phyloP scores from a whole-genome alignment of 2,888 invertebrate species.

The Sicus ferrugineus region DNA sequence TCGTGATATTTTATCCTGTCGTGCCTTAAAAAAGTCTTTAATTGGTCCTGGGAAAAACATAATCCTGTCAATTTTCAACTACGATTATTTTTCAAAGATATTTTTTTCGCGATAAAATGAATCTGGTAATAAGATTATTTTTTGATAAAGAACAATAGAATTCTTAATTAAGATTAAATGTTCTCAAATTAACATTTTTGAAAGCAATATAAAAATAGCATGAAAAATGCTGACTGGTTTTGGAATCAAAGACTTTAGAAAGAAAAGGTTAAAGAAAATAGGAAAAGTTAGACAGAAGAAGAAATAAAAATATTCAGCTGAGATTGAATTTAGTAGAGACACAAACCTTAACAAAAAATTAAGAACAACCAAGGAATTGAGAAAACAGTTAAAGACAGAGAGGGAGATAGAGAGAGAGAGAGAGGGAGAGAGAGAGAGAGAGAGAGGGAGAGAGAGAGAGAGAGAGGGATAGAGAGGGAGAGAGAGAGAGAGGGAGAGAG shows the following conservation, averaged over 20 bases:
- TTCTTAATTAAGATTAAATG: not conserved
- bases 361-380: not conserved
- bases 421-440: conserved; percentile 16
- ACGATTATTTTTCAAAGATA: no score
- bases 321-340: not conserved
- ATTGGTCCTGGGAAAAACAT: no score
- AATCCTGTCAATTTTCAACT: no score
- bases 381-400: not conserved
- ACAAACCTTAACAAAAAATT: not conserved
- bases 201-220: conserved; percentile 45
- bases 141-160: not conserved
- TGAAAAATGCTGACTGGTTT: conserved; percentile 58
- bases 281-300: not conserved
- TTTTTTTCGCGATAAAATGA: no score
- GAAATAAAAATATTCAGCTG: no score
- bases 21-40: no score
- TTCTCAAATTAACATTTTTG: no score
- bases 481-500: conserved; percentile 16
- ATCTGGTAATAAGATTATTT: no score
- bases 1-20: no score
- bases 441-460: conserved; percentile 12
- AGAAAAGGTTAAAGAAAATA: conserved; percentile 1
- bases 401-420: conserved; percentile 2
- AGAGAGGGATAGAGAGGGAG: conserved; percentile 20
- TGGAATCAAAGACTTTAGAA: not conserved